Conservation (phyloP, 2,113 vertebrate species). For the Microcebus jonahi region DNA sequence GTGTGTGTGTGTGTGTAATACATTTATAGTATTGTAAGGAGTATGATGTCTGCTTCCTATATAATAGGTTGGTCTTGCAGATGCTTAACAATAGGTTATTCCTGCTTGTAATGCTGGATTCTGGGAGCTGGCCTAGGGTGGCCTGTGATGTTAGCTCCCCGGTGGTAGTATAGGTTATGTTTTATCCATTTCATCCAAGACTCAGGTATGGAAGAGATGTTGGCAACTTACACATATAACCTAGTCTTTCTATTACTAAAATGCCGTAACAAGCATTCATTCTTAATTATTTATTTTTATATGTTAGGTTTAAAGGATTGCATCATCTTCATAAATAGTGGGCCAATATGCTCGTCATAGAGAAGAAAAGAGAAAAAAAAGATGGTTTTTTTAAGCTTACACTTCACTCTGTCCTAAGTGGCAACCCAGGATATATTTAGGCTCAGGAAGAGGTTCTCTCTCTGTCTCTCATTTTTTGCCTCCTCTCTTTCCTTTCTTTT, state of each 20-base stretch:
- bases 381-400: background rate
- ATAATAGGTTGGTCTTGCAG: background rate
- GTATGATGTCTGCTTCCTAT: background rate
- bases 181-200: background rate
- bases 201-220: background rate
- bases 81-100: background rate
- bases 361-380: background rate
- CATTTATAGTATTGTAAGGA: background rate
- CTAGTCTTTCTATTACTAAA: background rate
- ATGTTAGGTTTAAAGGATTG: background rate
- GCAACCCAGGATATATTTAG: background rate
- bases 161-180: background rate
- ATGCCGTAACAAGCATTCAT: background rate
- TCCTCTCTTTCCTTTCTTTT: background rate
- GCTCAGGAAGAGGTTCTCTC: too few relatives aligned
- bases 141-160: background rate
- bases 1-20: background rate
- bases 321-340: background rate
- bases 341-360: background rate
- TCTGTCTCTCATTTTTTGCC: background rate
- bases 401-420: background rate
- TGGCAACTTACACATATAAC: background rate
- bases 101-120: background rate
- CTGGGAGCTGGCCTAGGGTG: background rate
- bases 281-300: constrained; percentile 4